Percentiles rank a stretch among this genome's conserved stretches.
Conservation (phyloP, 2,113 vertebrate genomes). For the Bambusicola thoracicus region DNA sequence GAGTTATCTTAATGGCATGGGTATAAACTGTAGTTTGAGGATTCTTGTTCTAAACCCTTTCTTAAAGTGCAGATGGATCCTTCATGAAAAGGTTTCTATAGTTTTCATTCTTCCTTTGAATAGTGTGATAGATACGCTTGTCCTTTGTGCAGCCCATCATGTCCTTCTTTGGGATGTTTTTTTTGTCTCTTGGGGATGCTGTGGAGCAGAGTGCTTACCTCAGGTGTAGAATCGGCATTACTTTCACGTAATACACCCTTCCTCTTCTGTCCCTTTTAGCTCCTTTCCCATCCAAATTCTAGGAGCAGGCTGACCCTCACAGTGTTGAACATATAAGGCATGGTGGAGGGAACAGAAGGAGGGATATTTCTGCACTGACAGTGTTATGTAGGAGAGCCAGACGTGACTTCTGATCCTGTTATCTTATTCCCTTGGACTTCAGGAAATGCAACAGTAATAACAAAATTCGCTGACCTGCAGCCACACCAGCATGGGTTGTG, state of each 20-base stretch:
- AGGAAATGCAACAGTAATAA: background rate
- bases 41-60: background rate
- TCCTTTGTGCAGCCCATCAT: background rate
- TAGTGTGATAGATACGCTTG: background rate
- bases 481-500: background rate
- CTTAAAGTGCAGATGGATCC: background rate
- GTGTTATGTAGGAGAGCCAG: background rate
- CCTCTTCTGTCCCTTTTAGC: background rate
- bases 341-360: background rate
- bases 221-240: background rate
- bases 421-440: conserved; percentile 2
- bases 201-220: background rate
- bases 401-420: background rate
- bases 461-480: background rate
- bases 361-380: background rate
- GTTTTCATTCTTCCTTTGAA: background rate
- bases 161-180: background rate
- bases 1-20: background rate
- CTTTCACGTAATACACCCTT: background rate
- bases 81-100: background rate
- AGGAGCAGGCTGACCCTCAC: background rate
- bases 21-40: background rate
- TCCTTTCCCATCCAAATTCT: background rate
- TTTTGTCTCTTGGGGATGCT: background rate
- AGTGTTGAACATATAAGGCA: background rate